Base-by-base conservation (phyloP, 1,140 invertebrate species). In the Himalopsyche phryganea region DNA sequence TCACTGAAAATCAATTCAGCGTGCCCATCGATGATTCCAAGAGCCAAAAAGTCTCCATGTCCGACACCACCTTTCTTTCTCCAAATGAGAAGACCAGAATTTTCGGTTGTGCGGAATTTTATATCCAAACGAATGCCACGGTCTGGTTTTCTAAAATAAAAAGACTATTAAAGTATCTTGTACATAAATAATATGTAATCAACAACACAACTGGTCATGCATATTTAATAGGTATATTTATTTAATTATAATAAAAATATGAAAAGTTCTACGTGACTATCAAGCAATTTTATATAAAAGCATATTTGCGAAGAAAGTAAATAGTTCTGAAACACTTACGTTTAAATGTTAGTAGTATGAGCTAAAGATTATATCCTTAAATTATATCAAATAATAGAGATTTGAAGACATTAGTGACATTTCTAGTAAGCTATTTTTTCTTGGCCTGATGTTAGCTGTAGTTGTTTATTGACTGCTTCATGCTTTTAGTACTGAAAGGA, bases 41-140 rank as follows among this genome's bases (percentile, higher is more conserved):
- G 66, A n/a, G 75, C 76, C 18, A 78, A 73, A 58, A 78, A 78
- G 52, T 78, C 74, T 28, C 74, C 68, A 2, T 73, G 73, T 19
- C 74, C 66, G 48, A 76, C 70, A 14, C 76, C 74, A 13, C 76
- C 77, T 61, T 76, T 78, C 63, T 79, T 62, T 51, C 77, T 66
- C 83, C 88, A 89, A 50, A 90, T 71, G 13, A 91, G 60, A 20
- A 91, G 73, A 6, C 87, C 87, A 65, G 86, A 81, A 9, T 76
- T 71, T 60, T 81, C 79, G 50, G 78, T 80, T 15, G 88, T 89
- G 50, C 82, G 80, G 69, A 91, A 84, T 65, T 80, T 81, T 36
- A 91, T 77, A 74, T 87, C 82, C 67, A 89, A 88, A 66, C 82
- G 79, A 70, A 90, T 88, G 51, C 79, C 82, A 47, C 81, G 77